Evolutionary conservation across 2,797 vertebrate species (phyloP), one percentile per base, ranked within the genome.

Genomic region (Rhinatrema bivittatum): DNA sequence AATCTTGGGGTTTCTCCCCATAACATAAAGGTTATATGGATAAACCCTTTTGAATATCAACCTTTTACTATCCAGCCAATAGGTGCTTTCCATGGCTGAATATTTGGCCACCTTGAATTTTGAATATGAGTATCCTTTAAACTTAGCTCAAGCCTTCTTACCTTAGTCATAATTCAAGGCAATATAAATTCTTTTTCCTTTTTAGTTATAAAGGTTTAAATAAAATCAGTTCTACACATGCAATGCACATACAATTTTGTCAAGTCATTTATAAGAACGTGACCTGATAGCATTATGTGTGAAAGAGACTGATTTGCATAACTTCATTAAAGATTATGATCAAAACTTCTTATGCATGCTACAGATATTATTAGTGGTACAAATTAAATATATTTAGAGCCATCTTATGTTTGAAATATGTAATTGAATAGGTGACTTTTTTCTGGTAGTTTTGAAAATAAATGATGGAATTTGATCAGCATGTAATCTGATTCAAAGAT

Each of bases 371-470:
- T 17, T 56, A 27, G 7, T 42, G 18, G 12, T 59, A 29, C 16
- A 54, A 50, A 44, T 50, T 36, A 40, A 53, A 29, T 48, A 39
- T 43, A 25, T 25, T 16, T 44, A 27, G n/a, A 38, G 28, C 32
- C n/a, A 38, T 36, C 56, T 46, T 33, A 35, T 20, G 32, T 44
- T 16, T 28, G 36, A 20, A 48, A 42, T 35, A 24, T 25, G 7
- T 46, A 39, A 52, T 58, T 51, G 24, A 50, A 39, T 36, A 6
- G 55, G 20, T 51, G 35, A 24, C 22, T 42, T 50, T 13, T 29
- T n/a, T 36, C n/a, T n/a, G 14, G 23, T 27, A 39, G 1, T 7
- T 11, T 28, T 34, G 19, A 32, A 52, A 42, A 11, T 25, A 55
- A 48, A 19, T 10, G 29, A 7, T 16, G 22, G n/a, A n/a, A n/a